phyloP scores from a whole-genome alignment of 2,888 invertebrate genomes.

The Pyrrhia umbra region DNA sequence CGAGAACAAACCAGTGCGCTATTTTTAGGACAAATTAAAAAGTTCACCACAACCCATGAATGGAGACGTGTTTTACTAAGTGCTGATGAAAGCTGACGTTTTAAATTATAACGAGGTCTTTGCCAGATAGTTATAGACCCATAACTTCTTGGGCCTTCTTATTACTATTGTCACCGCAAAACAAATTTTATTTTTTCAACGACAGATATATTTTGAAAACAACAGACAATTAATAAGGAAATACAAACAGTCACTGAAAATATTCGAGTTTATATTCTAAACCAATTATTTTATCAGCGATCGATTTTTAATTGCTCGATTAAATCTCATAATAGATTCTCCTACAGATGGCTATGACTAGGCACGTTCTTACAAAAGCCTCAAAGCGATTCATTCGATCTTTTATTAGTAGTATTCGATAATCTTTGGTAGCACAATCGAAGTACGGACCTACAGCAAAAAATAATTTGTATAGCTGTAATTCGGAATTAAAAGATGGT shows the following conservation, averaged over 20 bases:
- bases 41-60: conserved; percentile 42
- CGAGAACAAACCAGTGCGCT: conserved; percentile 43
- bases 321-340: conserved; percentile 59
- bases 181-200: not conserved
- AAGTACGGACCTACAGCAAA: conserved; percentile 15
- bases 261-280: conserved; percentile 24
- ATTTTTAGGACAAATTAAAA: conserved; percentile 48
- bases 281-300: conserved; percentile 49
- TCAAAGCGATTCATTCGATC: conserved; percentile 37
- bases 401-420: conserved; percentile 34
- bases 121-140: not conserved
- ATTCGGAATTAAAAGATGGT: conserved; percentile 3
- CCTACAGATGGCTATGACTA: conserved; percentile 55
- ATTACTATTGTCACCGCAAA: not conserved
- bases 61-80: conserved; percentile 32
- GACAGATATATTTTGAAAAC: not conserved
- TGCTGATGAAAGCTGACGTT: conserved; percentile 32
- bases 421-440: conserved; percentile 44
- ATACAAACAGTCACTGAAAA: conserved; percentile 31
- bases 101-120: conserved; percentile 13
- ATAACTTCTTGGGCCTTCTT: too few species aligned
- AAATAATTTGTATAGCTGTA: conserved; percentile 1
- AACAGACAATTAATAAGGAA: conserved; percentile 9
- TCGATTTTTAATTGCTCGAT: conserved; percentile 57
- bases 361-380: conserved; percentile 47